Base-by-base conservation (phyloP, 2,797 vertebrate genomes). In the Brachyalestes nurse region DNA sequence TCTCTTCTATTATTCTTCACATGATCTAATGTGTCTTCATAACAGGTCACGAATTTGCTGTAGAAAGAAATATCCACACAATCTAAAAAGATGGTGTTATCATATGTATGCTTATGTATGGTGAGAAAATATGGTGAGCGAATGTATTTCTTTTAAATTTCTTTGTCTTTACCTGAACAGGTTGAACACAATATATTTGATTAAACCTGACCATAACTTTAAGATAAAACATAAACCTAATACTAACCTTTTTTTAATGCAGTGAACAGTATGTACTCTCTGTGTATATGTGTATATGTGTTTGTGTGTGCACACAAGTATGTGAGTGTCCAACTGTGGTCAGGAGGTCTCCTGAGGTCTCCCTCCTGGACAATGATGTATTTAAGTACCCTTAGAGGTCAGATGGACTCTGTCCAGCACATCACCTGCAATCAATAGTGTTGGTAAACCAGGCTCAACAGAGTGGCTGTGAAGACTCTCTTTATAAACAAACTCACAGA, bases 321-420 rank as follows among this genome's bases (percentile, higher is more conserved):
- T 75, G 84, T 87, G 86, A 82, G 84, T 88, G 82, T 86, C 84
- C 74, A 72, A 78, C 80, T 85, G 86, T 79, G 88, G 84, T 85
- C 71, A 85, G 83, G 81, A 87, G 86, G 87, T 93, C 93, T 93
- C 93, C 60, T 49, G 91, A 91, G 94, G 91, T 91, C 88, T 88
- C 87, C 87, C 78, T 86, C 83, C 70, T 55, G 88, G 93, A 94
- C 92, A 93, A 93, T 94, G 93, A 95, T 94, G 90, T 91, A 94
- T 95, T 90, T 91, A 87, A 90, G 86, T 90, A 89, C 86, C 88
- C 86, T 87, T 81, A 71, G 88, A 91, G 94, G 93, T 94, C 94
- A 93, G 89, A 90, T 94, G 92, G 93, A 93, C 92, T 93, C 86
- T 90, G 83, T 88, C 87, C 85, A 90, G 84, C 84, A 88, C 85